phyloP scores from a whole-genome alignment of 2,797 vertebrate species.

The Coranthus polyacanthus region DNA sequence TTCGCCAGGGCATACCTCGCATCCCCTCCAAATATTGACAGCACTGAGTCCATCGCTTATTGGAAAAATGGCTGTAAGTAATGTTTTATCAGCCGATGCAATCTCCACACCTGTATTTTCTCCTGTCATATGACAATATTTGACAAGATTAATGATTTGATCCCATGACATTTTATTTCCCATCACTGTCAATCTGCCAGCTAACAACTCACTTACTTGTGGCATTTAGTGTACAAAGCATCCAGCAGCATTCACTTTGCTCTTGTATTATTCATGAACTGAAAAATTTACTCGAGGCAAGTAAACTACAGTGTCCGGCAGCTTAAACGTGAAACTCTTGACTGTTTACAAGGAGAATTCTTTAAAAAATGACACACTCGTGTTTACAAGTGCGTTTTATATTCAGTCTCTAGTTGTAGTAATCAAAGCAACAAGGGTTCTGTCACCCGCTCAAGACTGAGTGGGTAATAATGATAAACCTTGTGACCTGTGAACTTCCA shows the following conservation, averaged over 20 bases:
- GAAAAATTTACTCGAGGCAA: slow-evolving; percentile 57
- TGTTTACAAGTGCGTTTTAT: slow-evolving; percentile 9
- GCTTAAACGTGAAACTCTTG: slow-evolving; percentile 45
- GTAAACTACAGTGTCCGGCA: slow-evolving; percentile 43
- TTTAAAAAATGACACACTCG: slow-evolving; percentile 23
- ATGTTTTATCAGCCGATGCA: slow-evolving; percentile 84
- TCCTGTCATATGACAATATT: slow-evolving; percentile 81
- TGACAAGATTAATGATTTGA: slow-evolving; percentile 83
- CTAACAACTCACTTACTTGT: slow-evolving; percentile 77
- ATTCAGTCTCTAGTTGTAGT: slow-evolving; percentile 57
- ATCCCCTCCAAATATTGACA: slow-evolving; percentile 87
- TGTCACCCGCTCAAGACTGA: slow-evolving; percentile 54
- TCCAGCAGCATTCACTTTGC: slow-evolving; percentile 62
- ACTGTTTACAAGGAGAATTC: slow-evolving; percentile 43
- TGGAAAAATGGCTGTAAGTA: slow-evolving; percentile 85
- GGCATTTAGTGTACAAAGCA: slow-evolving; percentile 76
- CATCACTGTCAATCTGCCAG: slow-evolving; percentile 72
- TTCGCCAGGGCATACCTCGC: slow-evolving; percentile 79
- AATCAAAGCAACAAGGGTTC: slow-evolving; percentile 33
- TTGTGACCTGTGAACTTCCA: slow-evolving; percentile 77
- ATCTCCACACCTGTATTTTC: slow-evolving; percentile 82
- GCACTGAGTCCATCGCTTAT: slow-evolving; percentile 83
- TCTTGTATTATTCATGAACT: slow-evolving; percentile 71
- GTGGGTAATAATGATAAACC: slow-evolving; percentile 77
- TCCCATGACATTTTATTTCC: slow-evolving; percentile 81